phyloP scores from a whole-genome alignment of 1,140 invertebrate genomes.

The Neodiprion fabricii region DNA sequence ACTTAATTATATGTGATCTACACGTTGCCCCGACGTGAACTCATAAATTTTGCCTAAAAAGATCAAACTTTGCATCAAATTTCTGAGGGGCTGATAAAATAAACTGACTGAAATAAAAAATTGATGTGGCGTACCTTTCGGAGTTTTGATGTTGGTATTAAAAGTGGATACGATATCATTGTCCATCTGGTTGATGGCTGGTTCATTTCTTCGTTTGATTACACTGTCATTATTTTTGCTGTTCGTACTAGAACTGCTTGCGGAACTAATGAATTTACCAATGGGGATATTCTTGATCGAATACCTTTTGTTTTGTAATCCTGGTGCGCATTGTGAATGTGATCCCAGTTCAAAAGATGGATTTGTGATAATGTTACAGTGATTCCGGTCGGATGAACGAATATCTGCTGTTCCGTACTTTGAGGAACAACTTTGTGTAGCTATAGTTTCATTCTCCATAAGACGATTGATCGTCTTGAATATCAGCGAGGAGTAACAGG shows the following conservation, averaged over 20 bases:
- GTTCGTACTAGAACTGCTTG: background rate
- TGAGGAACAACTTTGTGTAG: too few relatives aligned
- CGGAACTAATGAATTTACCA: background rate
- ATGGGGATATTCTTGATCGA: background rate
- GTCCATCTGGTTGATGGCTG: background rate
- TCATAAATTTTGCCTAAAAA: too few relatives aligned
- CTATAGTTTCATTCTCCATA: background rate
- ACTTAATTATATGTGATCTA: too few relatives aligned
- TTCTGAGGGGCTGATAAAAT: too few relatives aligned
- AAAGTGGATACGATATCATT: background rate
- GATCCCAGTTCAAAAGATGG: background rate
- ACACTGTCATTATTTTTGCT: background rate
- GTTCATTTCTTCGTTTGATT: background rate
- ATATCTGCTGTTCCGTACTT: background rate
- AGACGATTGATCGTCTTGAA: background rate
- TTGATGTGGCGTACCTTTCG: background rate
- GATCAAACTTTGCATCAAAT: too few relatives aligned
- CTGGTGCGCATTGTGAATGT: background rate
- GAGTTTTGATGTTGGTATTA: background rate
- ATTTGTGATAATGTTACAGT: background rate
- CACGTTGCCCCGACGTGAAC: too few relatives aligned
- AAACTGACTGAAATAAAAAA: background rate
- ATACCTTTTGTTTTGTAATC: background rate
- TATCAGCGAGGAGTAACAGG: background rate
- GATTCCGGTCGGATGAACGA: background rate